These are phyloP conservation scores for Mactra quadrangularis DNA, from an alignment of 1,140 invertebrate genomes.

Conservation along the genomic window DNA sequence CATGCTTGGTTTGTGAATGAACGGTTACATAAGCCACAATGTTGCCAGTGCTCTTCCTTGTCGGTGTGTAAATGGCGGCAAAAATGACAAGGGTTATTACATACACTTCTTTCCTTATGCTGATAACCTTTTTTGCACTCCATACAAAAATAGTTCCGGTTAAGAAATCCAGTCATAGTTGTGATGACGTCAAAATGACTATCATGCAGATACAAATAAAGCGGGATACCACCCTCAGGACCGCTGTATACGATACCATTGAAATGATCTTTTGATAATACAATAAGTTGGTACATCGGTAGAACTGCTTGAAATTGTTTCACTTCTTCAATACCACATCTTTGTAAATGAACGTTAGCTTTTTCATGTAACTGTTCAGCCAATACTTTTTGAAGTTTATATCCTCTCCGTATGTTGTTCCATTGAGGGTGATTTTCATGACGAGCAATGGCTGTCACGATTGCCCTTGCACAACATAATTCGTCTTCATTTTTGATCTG, in stretches of 20 bases:
- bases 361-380: background rate
- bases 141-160: too few species aligned
- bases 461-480: constrained; percentile 9
- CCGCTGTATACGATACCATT: too few species aligned
- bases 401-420: background rate
- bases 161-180: constrained; percentile 59
- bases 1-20: constrained; percentile 47
- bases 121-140: constrained; percentile 60
- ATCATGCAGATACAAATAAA: constrained; percentile 54
- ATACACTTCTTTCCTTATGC: constrained; percentile 55
- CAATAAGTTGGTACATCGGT: background rate
- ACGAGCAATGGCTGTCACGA: constrained; percentile 15
- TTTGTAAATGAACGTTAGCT: background rate
- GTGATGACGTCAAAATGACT: constrained; percentile 63
- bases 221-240: background rate
- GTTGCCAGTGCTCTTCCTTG: too few species aligned
- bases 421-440: constrained; percentile 18
- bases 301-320: background rate
- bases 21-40: constrained; percentile 55
- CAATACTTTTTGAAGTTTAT: too few species aligned
- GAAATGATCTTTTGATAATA: background rate
- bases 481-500: constrained; percentile 22
- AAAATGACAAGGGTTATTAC: constrained; percentile 50
- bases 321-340: background rate
- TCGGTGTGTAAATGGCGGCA: constrained; percentile 44